Conservation (phyloP, 2,113 vertebrate species). For the Nothocercus nigrocapillus region DNA sequence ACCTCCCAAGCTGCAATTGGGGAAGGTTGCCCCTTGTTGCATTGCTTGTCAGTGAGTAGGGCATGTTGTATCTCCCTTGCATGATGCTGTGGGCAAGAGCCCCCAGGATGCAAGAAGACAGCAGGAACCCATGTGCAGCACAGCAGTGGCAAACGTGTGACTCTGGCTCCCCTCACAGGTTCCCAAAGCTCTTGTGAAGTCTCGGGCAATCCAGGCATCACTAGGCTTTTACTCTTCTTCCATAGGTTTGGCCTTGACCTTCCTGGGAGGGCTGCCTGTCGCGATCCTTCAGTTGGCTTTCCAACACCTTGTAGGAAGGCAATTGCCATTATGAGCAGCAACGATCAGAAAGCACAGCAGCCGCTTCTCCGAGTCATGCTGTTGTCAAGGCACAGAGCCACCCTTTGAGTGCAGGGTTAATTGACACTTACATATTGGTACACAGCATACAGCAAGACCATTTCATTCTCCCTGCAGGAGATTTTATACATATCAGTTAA, state of each 20-base stretch:
- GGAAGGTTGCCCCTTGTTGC: not conserved
- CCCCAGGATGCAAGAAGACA: not conserved
- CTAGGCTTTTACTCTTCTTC: not conserved
- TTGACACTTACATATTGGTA: not conserved
- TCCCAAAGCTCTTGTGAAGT: not conserved
- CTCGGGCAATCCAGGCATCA: not conserved
- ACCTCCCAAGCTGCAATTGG: not conserved
- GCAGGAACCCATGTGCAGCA: not conserved
- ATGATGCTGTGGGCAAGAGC: not conserved
- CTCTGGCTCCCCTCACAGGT: not conserved
- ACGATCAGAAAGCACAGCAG: not conserved
- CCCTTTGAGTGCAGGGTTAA: not conserved
- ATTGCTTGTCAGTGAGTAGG: not conserved
- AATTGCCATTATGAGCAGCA: not conserved
- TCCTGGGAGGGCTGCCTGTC: not conserved
- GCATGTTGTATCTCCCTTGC: not conserved
- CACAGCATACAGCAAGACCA: not conserved
- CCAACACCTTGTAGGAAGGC: not conserved
- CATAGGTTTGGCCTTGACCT: constrained; percentile 4
- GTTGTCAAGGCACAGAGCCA: not conserved
- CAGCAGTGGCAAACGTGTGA: not conserved
- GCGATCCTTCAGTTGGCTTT: not conserved
- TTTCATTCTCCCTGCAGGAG: not conserved
- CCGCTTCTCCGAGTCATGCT: not conserved
- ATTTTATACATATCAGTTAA: not conserved